Evolutionary conservation across 2,113 vertebrate genomes (phyloP).

Genomic region (Echinops telfairi): DNA sequence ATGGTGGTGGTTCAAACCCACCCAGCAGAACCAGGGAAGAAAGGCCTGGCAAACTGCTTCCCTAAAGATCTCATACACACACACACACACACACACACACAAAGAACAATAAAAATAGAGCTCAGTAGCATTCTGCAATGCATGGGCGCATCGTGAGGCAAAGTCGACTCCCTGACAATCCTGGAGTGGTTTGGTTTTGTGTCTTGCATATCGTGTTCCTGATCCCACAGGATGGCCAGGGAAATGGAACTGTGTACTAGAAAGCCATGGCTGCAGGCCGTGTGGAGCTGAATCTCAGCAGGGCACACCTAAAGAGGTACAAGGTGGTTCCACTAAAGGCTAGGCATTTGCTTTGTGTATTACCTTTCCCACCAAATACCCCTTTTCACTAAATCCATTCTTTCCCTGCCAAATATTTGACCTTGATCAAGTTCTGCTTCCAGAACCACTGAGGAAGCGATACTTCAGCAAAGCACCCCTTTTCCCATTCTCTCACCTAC

Average conservation of each 20-base stretch:
- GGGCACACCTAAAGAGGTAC: background rate
- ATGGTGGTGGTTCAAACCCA: background rate
- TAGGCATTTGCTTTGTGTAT: background rate
- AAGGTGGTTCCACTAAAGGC: background rate
- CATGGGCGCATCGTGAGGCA: background rate
- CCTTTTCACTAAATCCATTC: background rate
- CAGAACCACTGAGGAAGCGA: background rate
- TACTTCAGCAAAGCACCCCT: background rate
- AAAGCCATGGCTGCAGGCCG: background rate
- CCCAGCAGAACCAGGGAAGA: background rate
- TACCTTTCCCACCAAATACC: background rate
- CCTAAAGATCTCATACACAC: no score
- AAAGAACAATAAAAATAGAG: no score
- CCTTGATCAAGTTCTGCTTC: background rate
- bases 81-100: no score
- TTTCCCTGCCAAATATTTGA: background rate
- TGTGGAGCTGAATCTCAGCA: background rate
- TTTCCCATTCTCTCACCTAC: background rate
- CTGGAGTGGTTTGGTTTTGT: background rate
- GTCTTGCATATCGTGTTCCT: background rate
- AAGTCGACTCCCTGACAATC: background rate
- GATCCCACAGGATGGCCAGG: accelerated
- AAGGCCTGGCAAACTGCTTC: background rate
- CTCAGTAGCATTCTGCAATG: background rate
- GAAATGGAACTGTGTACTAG: background rate